Percentiles rank a stretch among this genome's conserved stretches.
Conservation (phyloP, 2,888 invertebrate genomes). For the Pristionchus maxplancki region DNA sequence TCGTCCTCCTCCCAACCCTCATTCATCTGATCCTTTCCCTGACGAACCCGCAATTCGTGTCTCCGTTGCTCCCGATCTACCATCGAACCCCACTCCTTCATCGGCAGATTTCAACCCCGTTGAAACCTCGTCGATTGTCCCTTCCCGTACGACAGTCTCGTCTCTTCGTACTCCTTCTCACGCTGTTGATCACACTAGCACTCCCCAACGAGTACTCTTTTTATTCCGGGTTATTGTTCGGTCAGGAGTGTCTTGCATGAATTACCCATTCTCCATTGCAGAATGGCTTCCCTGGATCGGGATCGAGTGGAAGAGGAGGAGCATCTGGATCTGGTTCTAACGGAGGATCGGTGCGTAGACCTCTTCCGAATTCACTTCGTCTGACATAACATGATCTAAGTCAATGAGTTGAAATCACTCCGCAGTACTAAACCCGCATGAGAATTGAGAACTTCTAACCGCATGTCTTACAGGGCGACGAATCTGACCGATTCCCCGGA, state of each 20-base stretch:
- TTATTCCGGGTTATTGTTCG: background rate
- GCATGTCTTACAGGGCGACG: background rate
- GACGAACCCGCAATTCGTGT: background rate
- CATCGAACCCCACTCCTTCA: background rate
- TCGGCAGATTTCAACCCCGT: background rate
- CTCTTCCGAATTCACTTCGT: background rate
- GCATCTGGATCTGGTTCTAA: background rate
- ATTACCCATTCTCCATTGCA: background rate
- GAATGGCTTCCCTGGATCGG: constrained; percentile 14
- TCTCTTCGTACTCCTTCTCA: background rate
- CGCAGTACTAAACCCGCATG: background rate
- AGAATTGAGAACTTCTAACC: background rate
- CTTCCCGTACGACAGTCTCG: background rate
- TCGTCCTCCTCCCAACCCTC: background rate
- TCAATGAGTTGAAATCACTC: no score
- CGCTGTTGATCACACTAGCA: constrained; percentile 1
- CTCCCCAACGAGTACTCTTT: background rate
- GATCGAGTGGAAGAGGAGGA: background rate
- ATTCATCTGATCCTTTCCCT: background rate
- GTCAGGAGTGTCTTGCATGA: background rate
- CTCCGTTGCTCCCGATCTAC: background rate
- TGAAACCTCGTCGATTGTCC: background rate
- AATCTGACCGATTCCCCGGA: constrained; percentile 11
- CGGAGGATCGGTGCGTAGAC: background rate
- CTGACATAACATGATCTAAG: no score